Evolutionary conservation across 2,113 vertebrate genomes (phyloP).

Genomic region (Brachypteracias leptosomus): DNA sequence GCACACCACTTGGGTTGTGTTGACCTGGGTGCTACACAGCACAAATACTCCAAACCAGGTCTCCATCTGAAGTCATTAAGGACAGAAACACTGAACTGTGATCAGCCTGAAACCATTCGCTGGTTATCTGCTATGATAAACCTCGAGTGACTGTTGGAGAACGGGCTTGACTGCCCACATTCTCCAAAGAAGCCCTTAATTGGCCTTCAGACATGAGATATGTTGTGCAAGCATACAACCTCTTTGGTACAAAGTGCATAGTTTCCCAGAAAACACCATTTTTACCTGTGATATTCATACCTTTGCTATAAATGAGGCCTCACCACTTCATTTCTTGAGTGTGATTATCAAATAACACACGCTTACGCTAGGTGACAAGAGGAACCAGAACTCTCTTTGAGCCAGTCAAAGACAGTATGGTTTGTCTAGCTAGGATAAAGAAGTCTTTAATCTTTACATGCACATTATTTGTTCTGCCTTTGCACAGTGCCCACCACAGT

Average conservation of each 20-base stretch:
- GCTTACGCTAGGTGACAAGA: not conserved
- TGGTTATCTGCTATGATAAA: not conserved
- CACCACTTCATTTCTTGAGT: not conserved
- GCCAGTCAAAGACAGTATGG: not conserved
- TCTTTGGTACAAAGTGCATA: not conserved
- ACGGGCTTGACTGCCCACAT: not conserved
- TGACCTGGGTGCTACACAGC: not conserved
- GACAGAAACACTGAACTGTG: not conserved
- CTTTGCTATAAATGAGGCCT: not conserved
- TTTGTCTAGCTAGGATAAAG: not conserved
- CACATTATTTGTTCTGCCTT: not conserved
- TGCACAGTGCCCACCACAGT: not conserved
- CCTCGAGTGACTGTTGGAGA: fast-evolving
- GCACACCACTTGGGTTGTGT: not conserved
- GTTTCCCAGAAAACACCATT: not conserved
- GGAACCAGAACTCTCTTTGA: not conserved
- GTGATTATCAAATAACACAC: not conserved
- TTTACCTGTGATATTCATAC: not conserved
- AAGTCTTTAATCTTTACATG: conserved; percentile 38
- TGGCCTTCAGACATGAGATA: not conserved
- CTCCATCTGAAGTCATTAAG: not conserved
- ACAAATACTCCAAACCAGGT: not conserved
- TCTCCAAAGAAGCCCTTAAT: not conserved
- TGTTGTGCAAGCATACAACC: fast-evolving
- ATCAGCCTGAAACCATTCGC: fast-evolving